Evolutionary conservation across 2,797 vertebrate genomes (phyloP), one percentile per base, ranked within the genome.

Genomic region (Helarctos malayanus): DNA sequence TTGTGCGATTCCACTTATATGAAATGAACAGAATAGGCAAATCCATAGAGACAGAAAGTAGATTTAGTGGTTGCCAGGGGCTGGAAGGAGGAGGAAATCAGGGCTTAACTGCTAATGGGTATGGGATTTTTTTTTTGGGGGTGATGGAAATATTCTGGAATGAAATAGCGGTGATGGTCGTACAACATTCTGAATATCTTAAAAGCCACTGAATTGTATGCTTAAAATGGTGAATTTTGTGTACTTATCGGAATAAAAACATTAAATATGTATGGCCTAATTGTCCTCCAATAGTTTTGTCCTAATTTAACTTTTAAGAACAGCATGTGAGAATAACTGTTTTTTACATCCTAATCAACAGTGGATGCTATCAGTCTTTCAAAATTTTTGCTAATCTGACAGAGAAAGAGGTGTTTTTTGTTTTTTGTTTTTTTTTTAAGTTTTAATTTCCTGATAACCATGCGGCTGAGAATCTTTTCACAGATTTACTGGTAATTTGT

Each of bases 281-380:
- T 73, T 91, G 47, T 25, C 57, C 23, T 89, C 19, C 9, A 32
- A n/a, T 86, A 82, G 15, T 83, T 10, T 73, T 81, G 32, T 71
- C 78, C 71, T 91, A 47, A 78, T 83, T 80, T 92, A 94, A 78
- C 47, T 85, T 85, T 5, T 52, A 94, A 95, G 25, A 93, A 57
- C 29, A 49, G 35, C 23, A 38, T 68, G 7, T 91, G 54, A 86
- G 79, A 95, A 92, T 69, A 35, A 23, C 54, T 85, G 6, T 49
- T 81, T 87, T 73, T 93, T 14, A 59, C 10, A 35, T 79, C 12
- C n/a, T 93, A 25, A 47, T 23, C n/a, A 80, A 69, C 23, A 81
- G 19, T 80, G 16, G 38, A 80, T 81, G 61, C 21, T 63, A 35
- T 91, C 14, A 57, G 47, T 89, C 75, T 75, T 93, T 85, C 47